A percentile compares a stretch with the other conserved stretches of the same genome.
Evolutionary conservation across 1,140 invertebrate genomes (phyloP).

Genomic region (Drosophila kurseongensis): DNA sequence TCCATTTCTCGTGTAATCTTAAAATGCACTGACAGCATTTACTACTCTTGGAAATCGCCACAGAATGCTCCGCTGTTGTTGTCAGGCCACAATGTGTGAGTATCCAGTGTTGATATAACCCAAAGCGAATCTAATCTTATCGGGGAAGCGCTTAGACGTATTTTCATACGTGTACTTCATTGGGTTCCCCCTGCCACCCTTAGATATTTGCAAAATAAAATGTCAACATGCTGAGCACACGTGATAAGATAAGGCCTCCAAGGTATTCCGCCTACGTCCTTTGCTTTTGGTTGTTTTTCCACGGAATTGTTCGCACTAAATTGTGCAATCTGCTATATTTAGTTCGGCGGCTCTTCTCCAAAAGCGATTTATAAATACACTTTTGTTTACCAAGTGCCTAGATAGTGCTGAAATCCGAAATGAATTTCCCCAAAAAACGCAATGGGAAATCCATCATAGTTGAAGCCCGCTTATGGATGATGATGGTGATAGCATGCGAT

Average conservation of each 20-base stretch:
- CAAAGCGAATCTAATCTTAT: constrained; percentile 43
- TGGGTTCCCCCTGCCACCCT: background rate
- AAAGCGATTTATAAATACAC: constrained; percentile 30
- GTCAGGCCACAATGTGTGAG: constrained; percentile 6
- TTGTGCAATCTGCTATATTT: constrained; percentile 31
- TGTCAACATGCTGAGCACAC: constrained; percentile 34
- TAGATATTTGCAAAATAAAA: constrained; percentile 47
- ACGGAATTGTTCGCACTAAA: constrained; percentile 19
- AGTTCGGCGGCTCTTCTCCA: constrained; percentile 5
- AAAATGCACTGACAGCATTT: constrained; percentile 4
- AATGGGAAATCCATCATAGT: constrained; percentile 26
- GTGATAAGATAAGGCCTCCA: constrained; percentile 37
- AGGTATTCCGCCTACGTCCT: constrained; percentile 5
- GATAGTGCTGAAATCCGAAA: constrained; percentile 24
- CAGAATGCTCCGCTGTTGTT: constrained; percentile 1
- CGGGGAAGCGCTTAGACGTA: constrained; percentile 1
- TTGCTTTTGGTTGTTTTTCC: constrained; percentile 35
- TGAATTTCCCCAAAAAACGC: constrained; percentile 4
- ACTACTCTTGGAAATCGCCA: background rate
- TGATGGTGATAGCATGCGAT: constrained; percentile 12
- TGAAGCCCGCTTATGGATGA: constrained; percentile 31
- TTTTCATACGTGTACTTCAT: constrained; percentile 8
- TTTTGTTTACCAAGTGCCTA: constrained; percentile 18
- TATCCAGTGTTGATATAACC: constrained; percentile 41
- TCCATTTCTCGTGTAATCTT: constrained; percentile 14